phyloP scores from a whole-genome alignment of 1,140 invertebrate species.

The Argopecten irradians region DNA sequence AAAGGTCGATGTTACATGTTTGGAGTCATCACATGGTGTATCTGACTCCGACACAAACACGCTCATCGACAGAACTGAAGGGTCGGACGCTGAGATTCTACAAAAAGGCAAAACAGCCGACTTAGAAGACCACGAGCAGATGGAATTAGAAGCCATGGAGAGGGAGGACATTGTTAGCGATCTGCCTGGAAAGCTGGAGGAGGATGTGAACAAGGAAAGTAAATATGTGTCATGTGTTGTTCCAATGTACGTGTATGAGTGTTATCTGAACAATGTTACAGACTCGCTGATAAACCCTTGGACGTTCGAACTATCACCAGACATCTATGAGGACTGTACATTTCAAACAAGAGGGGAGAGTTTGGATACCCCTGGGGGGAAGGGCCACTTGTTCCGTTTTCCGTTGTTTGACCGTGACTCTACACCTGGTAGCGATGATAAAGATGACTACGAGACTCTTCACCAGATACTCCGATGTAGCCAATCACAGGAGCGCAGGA shows the following conservation, averaged over 20 bases:
- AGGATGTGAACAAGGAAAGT: neutral
- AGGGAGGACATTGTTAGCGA: neutral
- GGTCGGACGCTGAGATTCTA: neutral
- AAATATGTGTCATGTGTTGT: slow-evolving; percentile 70
- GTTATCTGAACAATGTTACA: slow-evolving; percentile 81
- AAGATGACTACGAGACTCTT: slow-evolving; percentile 52
- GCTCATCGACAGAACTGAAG: neutral
- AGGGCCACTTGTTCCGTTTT: slow-evolving; percentile 40
- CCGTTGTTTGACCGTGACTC: slow-evolving; percentile 55
- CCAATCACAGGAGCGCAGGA: slow-evolving; percentile 61
- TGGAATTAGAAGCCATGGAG: neutral
- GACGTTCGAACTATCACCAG: slow-evolving; percentile 68
- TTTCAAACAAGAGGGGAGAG: slow-evolving; percentile 61
- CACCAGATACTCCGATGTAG: slow-evolving; percentile 38
- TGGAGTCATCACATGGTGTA: neutral
- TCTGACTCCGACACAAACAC: neutral
- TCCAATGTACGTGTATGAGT: slow-evolving; percentile 86
- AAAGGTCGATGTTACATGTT: neutral
- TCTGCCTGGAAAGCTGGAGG: neutral
- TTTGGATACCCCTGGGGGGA: slow-evolving; percentile 32
- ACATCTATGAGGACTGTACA: slow-evolving; percentile 75
- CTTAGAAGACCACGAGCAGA: neutral
- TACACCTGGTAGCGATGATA: slow-evolving; percentile 45
- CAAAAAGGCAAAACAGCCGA: neutral
- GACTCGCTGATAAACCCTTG: slow-evolving; percentile 80